Evolutionary conservation across 2,113 vertebrate species (phyloP), one percentile per base, ranked within the genome.

Genomic region (Cyprinus carpio): DNA sequence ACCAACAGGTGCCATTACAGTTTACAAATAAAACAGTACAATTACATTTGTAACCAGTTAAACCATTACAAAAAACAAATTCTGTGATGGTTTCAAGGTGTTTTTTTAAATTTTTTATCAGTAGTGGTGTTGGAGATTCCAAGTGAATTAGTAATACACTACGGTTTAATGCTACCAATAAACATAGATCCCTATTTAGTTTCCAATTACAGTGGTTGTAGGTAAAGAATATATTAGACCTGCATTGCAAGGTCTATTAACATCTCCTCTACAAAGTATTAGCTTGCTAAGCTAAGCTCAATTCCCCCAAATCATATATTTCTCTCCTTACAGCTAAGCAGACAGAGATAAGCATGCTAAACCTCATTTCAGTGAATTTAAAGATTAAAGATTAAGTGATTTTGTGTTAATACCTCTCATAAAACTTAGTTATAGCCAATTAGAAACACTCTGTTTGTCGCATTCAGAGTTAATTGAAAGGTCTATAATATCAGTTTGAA

Each of bases 311-410:
- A 54, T 67, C 46, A 20, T 46, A 51, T 51, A 51, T 51, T 51
- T 51, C 49, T 51, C 49, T 51, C 15, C 49, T 5, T 56, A 25
- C 4, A 46, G 27, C 13, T 69, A 20, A 11, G 12, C 11, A 34
- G 37, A 46, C 10, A 2, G 40, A n/a, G 27, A 34, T 81, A 64
- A 80, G 54, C 79, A 31, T 16, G 25, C 27, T 86, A 37, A 31
- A 85, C 58, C 75, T 81, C 15, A 5, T 37, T 75, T 75, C 71
- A 34, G 58, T 49, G 67, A 62, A 34, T 40, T 49, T 46, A 27
- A 37, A 75, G 25, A 15, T 60, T 64, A 62, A n/a, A 62, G n/a
- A 62, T 62, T n/a, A 62, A 12, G n/a, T 27, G 60, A 27, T 62
- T 12, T 62, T 54, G 16, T 54, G 51, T 54, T 54, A 51, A 51